phyloP scores from a whole-genome alignment of 2,797 vertebrate species.

The Xiphophorus birchmanni region DNA sequence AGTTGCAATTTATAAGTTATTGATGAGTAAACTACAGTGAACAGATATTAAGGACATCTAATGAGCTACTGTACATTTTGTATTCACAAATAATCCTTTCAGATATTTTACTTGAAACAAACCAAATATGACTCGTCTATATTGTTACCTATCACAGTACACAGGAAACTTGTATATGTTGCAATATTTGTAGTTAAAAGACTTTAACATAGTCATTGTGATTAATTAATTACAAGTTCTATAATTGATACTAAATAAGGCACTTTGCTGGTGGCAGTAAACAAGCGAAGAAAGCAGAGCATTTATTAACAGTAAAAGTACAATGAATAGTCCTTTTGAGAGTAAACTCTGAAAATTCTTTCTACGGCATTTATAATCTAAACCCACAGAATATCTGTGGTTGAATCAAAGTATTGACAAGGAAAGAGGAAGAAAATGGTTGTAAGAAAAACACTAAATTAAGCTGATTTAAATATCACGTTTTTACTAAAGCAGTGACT shows the following conservation, averaged over 20 bases:
- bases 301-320: background rate
- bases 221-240: background rate
- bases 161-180: background rate
- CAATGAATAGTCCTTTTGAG: background rate
- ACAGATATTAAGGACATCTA: background rate
- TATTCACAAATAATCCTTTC: background rate
- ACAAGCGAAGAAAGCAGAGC: background rate
- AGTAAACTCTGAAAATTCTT: background rate
- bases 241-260: background rate
- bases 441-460: background rate
- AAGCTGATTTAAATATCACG: background rate
- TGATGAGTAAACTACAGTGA: background rate
- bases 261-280: background rate
- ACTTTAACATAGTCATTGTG: background rate
- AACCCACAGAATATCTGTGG: background rate
- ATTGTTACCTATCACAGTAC: background rate
- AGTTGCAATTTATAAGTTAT: background rate
- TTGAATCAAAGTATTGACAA: background rate
- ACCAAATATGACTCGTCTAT: background rate
- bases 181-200: background rate
- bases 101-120: background rate
- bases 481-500: background rate
- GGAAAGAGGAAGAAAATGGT: background rate
- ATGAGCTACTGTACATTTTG: background rate
- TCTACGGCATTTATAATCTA: background rate